Evolutionary conservation across 2,797 vertebrate species (phyloP), one percentile per base, ranked within the genome.

Genomic region (Halcyon badia): DNA sequence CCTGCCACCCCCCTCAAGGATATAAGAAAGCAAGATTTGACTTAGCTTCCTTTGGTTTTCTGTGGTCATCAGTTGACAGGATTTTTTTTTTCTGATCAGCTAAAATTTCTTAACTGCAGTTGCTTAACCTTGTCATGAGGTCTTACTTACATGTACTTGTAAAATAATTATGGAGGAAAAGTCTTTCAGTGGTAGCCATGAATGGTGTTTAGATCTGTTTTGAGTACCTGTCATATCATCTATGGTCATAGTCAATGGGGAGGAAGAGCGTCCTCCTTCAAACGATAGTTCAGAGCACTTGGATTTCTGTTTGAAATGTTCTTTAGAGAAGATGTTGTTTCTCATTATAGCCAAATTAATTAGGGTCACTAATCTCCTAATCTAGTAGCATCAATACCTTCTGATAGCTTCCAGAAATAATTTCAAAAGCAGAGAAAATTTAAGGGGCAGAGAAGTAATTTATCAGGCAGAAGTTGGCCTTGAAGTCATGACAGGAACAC

Each of bases 1-100:
- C 17, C 4, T 16, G 5, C 6, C 22, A 10, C 4, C 3, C 0
- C 10, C 6, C 17, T 24, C 24, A 8, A 5, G 13, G 10, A 10
- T 35, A 26, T 12, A 39, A 35, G 62, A 44, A 82, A 66, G 4
- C 0, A 54, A 30, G 3, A 37, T 80, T 69, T 57, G 44, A 19
- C 82, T 62, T 70, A 10, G 5, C 6, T 58, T 46, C 5, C 18
- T 11, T 61, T 83, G 9, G 31, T 90, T 89, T 90, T 66, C 46
- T 58, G 0, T 58, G 28, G 33, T 83, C 42, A 52, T n/a, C 42
- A 17, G 6, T 49, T 65, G 77, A 70, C 66, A 56, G 52, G 0
- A 46, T 0, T 11, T 56, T 89, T 42, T 35, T 62, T 42, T 26
- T 24, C 25, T 71, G 5, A 26, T 70, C 30, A 60, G 16, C 24